These are phyloP conservation scores for Cirrhinus molitorella DNA, from an alignment of 2,797 vertebrate species.

Conservation along the genomic window DNA sequence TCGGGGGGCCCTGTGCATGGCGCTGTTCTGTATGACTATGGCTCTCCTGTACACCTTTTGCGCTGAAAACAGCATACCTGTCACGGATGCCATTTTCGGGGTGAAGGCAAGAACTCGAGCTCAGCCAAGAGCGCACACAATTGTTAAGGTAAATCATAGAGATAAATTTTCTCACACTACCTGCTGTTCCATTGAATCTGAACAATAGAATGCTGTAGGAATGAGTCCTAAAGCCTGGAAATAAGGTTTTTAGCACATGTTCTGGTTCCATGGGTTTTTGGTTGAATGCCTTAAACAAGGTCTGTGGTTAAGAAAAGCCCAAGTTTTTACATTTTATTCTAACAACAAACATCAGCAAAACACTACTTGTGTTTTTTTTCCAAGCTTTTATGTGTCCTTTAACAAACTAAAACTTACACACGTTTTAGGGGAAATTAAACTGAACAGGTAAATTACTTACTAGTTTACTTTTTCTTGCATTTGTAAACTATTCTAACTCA, in stretches of 20 bases:
- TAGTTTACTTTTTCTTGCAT: too few species aligned
- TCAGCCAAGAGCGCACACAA: conserved; percentile 75
- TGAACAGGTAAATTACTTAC: too few species aligned
- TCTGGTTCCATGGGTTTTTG: not conserved
- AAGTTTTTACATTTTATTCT: not conserved
- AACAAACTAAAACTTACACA: not conserved
- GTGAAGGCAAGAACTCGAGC: conserved; percentile 80
- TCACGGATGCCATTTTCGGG: conserved; percentile 83
- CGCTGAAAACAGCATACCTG: conserved; percentile 83
- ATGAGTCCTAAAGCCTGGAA: not conserved
- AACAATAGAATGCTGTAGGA: conserved; percentile 6
- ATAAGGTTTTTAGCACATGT: not conserved
- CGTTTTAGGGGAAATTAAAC: not conserved
- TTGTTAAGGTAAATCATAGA: conserved; percentile 72
- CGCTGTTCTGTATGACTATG: conserved; percentile 81
- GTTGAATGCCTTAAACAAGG: not conserved
- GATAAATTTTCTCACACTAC: not conserved
- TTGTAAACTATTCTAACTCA: not conserved
- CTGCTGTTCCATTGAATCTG: not conserved
- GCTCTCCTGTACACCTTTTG: conserved; percentile 82
- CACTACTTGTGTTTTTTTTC: not conserved
- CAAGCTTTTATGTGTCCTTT: not conserved
- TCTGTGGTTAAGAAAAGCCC: not conserved
- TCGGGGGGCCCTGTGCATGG: conserved; percentile 79
- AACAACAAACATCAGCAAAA: not conserved